A percentile compares a stretch with the other conserved stretches of the same genome.
Evolutionary conservation across 2,888 invertebrate species (phyloP).

Genomic region (Heliconius ethilla): DNA sequence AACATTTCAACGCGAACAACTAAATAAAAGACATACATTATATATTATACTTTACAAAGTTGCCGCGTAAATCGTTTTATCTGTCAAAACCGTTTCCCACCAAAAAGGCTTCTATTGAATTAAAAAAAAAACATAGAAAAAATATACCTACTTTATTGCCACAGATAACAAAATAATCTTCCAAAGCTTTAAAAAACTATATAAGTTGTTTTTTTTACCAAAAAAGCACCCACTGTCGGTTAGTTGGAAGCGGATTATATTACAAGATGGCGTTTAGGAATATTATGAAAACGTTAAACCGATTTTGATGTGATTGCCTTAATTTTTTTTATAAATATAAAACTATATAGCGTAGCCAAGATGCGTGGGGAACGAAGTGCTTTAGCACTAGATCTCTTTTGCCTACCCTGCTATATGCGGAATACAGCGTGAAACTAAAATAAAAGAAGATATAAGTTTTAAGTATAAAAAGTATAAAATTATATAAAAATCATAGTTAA

Average conservation of each 20-base stretch:
- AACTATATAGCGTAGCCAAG: background rate
- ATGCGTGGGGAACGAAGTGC: background rate
- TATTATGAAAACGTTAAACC: conserved; percentile 10
- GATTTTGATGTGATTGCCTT: conserved; percentile 13
- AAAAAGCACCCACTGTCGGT: conserved; percentile 13
- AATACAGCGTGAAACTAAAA: too few relatives aligned
- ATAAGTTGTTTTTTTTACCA: conserved; percentile 38
- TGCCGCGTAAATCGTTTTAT: conserved; percentile 35
- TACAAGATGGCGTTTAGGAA: conserved; percentile 24
- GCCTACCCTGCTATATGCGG: background rate
- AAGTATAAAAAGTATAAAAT: too few relatives aligned
- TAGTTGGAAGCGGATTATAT: conserved; percentile 28
- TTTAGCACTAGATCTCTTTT: background rate
- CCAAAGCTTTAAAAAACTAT: conserved; percentile 65
- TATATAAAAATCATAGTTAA: background rate
- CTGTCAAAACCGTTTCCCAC: conserved; percentile 47
- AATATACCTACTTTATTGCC: conserved; percentile 67
- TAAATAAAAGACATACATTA: conserved; percentile 36
- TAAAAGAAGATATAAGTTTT: background rate
- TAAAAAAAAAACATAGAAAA: conserved; percentile 50
- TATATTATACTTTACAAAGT: conserved; percentile 37
- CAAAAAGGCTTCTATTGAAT: conserved; percentile 51
- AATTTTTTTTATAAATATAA: conserved; percentile 6
- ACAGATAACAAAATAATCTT: conserved; percentile 76
- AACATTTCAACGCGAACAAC: conserved; percentile 31